Base-by-base conservation (phyloP, 2,888 invertebrate species). In the Automeris io region DNA sequence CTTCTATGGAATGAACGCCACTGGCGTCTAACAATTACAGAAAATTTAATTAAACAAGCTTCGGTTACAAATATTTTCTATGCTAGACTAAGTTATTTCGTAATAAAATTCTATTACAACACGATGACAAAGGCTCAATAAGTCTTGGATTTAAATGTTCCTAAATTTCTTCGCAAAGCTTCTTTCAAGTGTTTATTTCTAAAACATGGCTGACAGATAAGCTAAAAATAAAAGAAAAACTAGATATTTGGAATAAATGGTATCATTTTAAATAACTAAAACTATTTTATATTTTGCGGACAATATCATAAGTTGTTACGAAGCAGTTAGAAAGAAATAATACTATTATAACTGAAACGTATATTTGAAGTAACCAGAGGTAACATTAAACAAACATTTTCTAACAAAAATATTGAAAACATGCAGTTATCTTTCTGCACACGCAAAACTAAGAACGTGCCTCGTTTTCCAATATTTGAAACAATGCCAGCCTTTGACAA, bases 391-490 rank as follows among this genome's bases (percentile, higher is more conserved):
- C 42, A 62, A 69, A 60, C 59, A 48, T 58, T 62, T 67, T 65
- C 55, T 62, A 67, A 69, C 68, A 72, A 75, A 78, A 77, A 77
- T 75, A 77, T 74, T 71, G 70, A 72, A 75, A 74, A 65, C 59
- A 52, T 53, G 53, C 49, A 42, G 64, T 76, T 71, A 61, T 53
- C 60, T 80, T 80, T 75, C 77, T 42, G 54, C 55, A 62, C 79
- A 71, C 79, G 76, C 63, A 51, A 44, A 55, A 52, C 58, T 66
- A 54, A 61, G 61, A 43, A 76, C 82, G 82, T 79, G 80, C 63
- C 54, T 57, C 57, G 78, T 70, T 64, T 80, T 50, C 67, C 62
- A 65, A 78, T 74, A 78, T 71, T 72, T 67, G 71, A 78, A 80
- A 80, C 79, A 78, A 78, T 71, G 62, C 70, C 62, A 65, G 56